phyloP scores from a whole-genome alignment of 2,797 vertebrate genomes.

The Phrynocephalus forsythii region DNA sequence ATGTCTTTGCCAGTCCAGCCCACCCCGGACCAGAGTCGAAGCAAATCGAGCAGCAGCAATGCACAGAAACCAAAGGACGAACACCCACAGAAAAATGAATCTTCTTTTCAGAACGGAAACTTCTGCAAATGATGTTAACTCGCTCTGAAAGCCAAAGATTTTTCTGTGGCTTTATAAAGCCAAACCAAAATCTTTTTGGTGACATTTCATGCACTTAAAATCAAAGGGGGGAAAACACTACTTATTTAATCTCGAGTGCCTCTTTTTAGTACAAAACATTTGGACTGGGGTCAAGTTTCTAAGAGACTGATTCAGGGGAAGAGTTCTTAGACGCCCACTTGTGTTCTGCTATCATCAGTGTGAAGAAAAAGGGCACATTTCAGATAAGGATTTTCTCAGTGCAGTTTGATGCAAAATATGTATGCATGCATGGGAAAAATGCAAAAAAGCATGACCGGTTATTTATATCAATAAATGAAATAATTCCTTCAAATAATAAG shows the following conservation, averaged over 20 bases:
- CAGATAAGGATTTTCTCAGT: not conserved
- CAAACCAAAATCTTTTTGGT: constrained; percentile 34
- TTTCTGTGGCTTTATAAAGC: constrained; percentile 36
- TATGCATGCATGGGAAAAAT: not conserved
- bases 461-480: constrained; percentile 9
- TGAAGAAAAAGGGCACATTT: not conserved
- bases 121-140: constrained; percentile 73
- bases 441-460: not conserved
- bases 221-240: constrained; percentile 48
- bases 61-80: constrained; percentile 83
- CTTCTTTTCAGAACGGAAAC: constrained; percentile 71
- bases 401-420: not conserved
- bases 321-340: not conserved
- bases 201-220: constrained; percentile 58
- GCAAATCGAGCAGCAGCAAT: constrained; percentile 93
- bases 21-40: constrained; percentile 85
- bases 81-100: constrained; percentile 69
- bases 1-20: constrained; percentile 77
- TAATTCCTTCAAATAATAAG: no score
- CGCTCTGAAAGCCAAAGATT: not conserved
- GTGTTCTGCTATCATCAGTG: not conserved
- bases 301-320: constrained; percentile 37
- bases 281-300: constrained; percentile 22
- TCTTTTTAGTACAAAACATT: constrained; percentile 54
- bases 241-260: constrained; percentile 40